Evolutionary conservation across 2,797 vertebrate species (phyloP), one percentile per base, ranked within the genome.

Genomic region (Hydrolagus colliei): DNA sequence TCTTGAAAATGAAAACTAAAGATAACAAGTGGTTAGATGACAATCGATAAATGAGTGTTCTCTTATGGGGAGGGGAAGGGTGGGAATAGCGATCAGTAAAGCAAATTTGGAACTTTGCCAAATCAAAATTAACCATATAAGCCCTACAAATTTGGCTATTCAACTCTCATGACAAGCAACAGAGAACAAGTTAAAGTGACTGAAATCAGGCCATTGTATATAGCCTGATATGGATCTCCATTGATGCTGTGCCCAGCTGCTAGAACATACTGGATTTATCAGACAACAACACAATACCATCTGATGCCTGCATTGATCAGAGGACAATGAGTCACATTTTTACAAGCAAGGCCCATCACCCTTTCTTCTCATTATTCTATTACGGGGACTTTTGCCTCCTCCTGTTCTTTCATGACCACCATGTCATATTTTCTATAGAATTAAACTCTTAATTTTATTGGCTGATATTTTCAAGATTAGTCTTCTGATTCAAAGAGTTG

Each of bases 141-240:
- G 20, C 20, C 20, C 16, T 77, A 20, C 18, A 61, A 61, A 77
- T 41, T 59, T 77, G 75, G 59, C 75, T 27, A 63, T 22, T 79
- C 77, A 62, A 41, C 77, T 62, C n/a, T 27, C 13, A 35, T 18
- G 62, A 35, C 59, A 78, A 27, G 62, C 41, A 79, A 63, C 62
- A 79, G 35, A 32, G 20, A 79, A 41, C 61, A 79, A 79, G 63
- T 79, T 63, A 27, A 79, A 22, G 59, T 79, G 20, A n/a, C 27
- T 79, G 63, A 79, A 79, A 62, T 79, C 11, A 22, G 27, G 59
- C 52, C 76, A 59, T 62, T 79, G 76, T 79, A 79, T 61, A 79
- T 61, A 79, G 59, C 59, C 12, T 62, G 59, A 79, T 63, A 62
- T 79, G 27, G 41, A 79, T 79, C 61, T 79, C 52, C 77, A 63